Conservation (phyloP, 1,140 invertebrate genomes). For the Listronotus bonariensis region DNA sequence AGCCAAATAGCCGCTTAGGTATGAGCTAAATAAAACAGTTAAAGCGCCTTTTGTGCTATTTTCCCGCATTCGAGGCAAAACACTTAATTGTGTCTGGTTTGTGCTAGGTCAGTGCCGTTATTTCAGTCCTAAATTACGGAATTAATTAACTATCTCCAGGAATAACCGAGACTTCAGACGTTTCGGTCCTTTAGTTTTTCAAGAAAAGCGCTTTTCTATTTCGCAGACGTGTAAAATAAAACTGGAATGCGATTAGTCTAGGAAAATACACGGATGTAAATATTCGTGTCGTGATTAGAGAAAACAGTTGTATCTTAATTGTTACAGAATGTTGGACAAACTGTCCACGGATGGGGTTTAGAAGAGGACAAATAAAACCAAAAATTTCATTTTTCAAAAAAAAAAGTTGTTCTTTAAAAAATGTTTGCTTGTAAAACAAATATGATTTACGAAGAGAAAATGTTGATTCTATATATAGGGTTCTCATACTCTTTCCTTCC, state of each 20-base stretch:
- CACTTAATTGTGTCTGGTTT: conserved; percentile 33
- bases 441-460: too few species aligned
- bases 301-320: conserved; percentile 2
- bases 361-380: too few species aligned
- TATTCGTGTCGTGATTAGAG: not conserved
- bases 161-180: conserved; percentile 28
- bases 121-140: conserved; percentile 28
- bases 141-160: conserved; percentile 29
- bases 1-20: too few species aligned
- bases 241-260: conserved; percentile 31
- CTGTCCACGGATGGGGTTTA: too few species aligned
- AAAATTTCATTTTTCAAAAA: too few species aligned
- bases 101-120: conserved; percentile 32
- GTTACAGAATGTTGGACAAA: too few species aligned
- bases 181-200: conserved; percentile 35
- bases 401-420: too few species aligned
- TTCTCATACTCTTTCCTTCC: too few species aligned
- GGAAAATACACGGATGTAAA: conserved; percentile 24
- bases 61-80: conserved; percentile 24
- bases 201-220: conserved; percentile 37
- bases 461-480: too few species aligned
- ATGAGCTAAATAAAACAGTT: not conserved
- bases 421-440: too few species aligned
- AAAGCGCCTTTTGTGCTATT: conserved; percentile 6
- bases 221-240: conserved; percentile 28